Evolutionary conservation across 2,888 invertebrate genomes (phyloP), one percentile per base, ranked within the genome.

Genomic region (Spodoptera littoralis): DNA sequence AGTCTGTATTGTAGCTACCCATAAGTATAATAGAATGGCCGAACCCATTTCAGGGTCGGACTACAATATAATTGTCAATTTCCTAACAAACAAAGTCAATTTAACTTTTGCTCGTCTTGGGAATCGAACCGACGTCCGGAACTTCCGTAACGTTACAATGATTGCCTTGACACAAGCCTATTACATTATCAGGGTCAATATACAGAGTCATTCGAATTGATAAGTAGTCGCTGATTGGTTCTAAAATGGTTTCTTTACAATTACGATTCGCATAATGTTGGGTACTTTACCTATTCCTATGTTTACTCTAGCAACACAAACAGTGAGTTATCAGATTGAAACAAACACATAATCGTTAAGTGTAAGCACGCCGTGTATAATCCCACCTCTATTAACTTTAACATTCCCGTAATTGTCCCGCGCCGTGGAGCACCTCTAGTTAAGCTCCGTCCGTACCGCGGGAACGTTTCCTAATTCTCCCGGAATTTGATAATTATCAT

Each of bases 31-130:
- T 44, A 49, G 11, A 0, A 64, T 30, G n/a, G 53, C 44, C 5
- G 18, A 12, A 11, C 27, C 41, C 30, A 54, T 65, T 44, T n/a
- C 46, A 42, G 24, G 9, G 18, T 24, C 36, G 30, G 24, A 11
- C 53, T 53, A 50, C 65, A 65, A 69, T 65, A 50, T 72, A 65
- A 69, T 65, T 71, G 72, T 47, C 65, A 65, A 71, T 69, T 71
- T 69, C 45, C 49, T 65, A 65, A 65, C 69, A 69, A 70, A 64
- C 71, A 47, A 71, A 69, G 72, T 65, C 69, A 69, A 69, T 69
- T 45, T 47, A 57, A 69, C 49, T 69, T 71, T 30, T 48, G 60
- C 18, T 18, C 58, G 69, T 63, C 69, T 43, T 54, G 69, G 69
- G 69, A 69, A 13, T 51, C 57, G 44, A 54, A 58, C 65, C 57